Evolutionary conservation across 2,797 vertebrate species (phyloP).

Genomic region (Hyperoplus lanceolatus): DNA sequence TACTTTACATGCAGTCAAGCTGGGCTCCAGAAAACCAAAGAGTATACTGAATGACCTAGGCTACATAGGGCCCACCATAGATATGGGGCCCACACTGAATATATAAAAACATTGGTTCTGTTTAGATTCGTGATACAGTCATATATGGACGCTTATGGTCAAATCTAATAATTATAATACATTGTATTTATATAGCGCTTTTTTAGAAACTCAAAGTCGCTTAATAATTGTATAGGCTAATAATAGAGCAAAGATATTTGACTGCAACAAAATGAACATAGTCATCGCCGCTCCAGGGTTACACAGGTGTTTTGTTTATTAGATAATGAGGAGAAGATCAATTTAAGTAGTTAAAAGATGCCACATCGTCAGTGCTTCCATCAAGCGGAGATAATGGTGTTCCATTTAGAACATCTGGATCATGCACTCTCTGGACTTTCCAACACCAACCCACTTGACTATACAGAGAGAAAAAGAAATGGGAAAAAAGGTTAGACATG

Average conservation of each 20-base stretch:
- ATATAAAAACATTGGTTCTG: constrained; percentile 9
- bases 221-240: background rate
- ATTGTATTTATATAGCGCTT: no score
- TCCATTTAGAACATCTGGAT: constrained; percentile 94
- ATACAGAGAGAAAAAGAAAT: constrained; percentile 40
- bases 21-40: background rate
- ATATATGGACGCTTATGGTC: background rate
- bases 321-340: constrained; percentile 35
- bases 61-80: background rate
- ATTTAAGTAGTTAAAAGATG: constrained; percentile 43
- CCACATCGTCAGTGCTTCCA: constrained; percentile 40
- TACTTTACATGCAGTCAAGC: constrained; percentile 24
- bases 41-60: constrained; percentile 3
- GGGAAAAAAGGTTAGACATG: constrained; percentile 28
- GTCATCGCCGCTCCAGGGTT: constrained; percentile 20
- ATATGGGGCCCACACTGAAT: background rate
- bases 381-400: constrained; percentile 27
- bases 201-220: no score
- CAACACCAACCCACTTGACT: constrained; percentile 99
- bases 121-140: background rate
- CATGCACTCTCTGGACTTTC: constrained; percentile 98
- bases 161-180: background rate
- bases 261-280: constrained; percentile 32
- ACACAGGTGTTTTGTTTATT: constrained; percentile 56
- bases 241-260: background rate